Evolutionary conservation across 2,888 invertebrate species (phyloP).

Genomic region (Lydus trimaculatus): DNA sequence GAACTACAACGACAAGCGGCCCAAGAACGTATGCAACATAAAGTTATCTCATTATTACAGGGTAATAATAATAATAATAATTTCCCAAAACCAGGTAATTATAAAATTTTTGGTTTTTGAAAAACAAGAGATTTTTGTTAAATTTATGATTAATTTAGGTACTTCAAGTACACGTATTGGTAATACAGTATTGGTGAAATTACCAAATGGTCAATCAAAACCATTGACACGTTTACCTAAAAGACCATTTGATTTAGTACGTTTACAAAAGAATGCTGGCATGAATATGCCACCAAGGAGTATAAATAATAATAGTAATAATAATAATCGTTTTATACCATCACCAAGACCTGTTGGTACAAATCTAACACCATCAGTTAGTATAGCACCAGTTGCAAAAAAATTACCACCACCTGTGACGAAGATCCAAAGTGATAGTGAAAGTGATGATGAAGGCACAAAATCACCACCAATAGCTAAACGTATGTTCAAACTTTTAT

Average conservation of each 20-base stretch:
- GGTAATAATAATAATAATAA: too few species aligned
- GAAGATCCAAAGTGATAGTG: constrained; percentile 49
- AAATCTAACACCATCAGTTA: constrained; percentile 62
- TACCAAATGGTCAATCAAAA: constrained; percentile 61
- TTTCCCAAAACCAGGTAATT: constrained; percentile 53
- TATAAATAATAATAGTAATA: too few species aligned
- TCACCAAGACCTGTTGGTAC: constrained; percentile 41
- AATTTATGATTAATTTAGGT: constrained; percentile 38
- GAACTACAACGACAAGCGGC: constrained; percentile 84
- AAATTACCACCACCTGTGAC: constrained; percentile 44
- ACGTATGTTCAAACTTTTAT: background rate
- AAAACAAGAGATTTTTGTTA: too few species aligned
- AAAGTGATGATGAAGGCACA: constrained; percentile 52
- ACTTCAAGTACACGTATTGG: constrained; percentile 52
- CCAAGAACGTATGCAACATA: constrained; percentile 73
- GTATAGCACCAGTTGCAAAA: constrained; percentile 61
- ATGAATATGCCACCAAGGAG: constrained; percentile 15
- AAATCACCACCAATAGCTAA: constrained; percentile 1
- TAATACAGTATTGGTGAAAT: constrained; percentile 59
- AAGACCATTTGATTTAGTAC: constrained; percentile 57
- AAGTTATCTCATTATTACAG: constrained; percentile 76
- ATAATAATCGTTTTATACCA: constrained; percentile 6
- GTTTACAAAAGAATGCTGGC: constrained; percentile 49
- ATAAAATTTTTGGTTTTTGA: background rate
- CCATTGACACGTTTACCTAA: constrained; percentile 58